Conservation (phyloP, 30 jellyfish, hydroid and myxozoan genomes). For the Turritopsis dohrnii region DNA sequence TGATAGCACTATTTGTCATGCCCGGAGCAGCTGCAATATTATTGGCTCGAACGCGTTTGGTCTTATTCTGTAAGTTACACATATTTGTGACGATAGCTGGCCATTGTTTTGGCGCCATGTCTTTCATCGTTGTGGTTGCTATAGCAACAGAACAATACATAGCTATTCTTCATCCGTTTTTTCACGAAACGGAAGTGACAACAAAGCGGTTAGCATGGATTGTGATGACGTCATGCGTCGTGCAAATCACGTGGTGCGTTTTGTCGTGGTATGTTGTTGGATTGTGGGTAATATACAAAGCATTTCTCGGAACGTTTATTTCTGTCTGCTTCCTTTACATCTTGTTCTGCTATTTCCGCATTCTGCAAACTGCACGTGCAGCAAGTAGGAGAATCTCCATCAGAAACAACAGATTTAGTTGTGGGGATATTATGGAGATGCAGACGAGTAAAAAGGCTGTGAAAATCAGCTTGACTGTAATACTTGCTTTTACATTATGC, state of each 20-base stretch:
- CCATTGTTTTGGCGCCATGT: conserved; percentile 3
- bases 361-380: background rate
- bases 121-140: background rate
- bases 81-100: background rate
- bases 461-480: background rate
- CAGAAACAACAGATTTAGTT: background rate
- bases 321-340: background rate
- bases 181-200: conserved; percentile 10
- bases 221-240: background rate
- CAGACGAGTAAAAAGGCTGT: background rate
- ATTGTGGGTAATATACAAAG: background rate
- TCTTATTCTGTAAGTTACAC: background rate
- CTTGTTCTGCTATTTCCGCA: conserved; percentile 7
- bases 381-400: background rate
- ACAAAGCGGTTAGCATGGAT: background rate
- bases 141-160: conserved; percentile 20
- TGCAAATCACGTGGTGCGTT: background rate
- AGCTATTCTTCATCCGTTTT: conserved; percentile 15
- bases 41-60: background rate
- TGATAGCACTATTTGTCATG: background rate
- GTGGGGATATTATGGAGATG: background rate
- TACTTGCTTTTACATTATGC: conserved; percentile 8
- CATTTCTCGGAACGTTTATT: background rate
- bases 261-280: background rate
- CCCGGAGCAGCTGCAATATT: conserved; percentile 8